Conservation (phyloP, 2,888 invertebrate genomes). For the Meghimatium bilineatum region DNA sequence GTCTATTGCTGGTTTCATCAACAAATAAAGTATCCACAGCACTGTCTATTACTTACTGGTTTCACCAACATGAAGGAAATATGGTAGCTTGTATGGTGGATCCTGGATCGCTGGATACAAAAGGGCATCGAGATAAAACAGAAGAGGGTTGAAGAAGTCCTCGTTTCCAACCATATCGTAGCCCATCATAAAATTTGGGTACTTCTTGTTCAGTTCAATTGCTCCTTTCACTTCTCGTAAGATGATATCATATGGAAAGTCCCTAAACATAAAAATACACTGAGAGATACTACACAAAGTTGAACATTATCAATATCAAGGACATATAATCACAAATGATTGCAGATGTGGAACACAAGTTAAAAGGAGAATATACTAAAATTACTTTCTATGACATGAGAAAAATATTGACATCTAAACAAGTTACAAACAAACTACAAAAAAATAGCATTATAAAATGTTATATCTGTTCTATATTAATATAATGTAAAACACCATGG, state of each 20-base stretch:
- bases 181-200: slow-evolving; percentile 57
- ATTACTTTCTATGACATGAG: too few species aligned
- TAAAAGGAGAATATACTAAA: not conserved
- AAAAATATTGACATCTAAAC: too few species aligned
- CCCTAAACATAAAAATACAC: not conserved
- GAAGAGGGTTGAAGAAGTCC: slow-evolving; percentile 64
- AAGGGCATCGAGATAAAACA: slow-evolving; percentile 66
- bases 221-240: slow-evolving; percentile 19
- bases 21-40: too few species aligned
- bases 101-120: slow-evolving; percentile 63
- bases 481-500: too few species aligned
- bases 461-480: too few species aligned
- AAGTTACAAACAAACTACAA: too few species aligned
- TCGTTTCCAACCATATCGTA: slow-evolving; percentile 74
- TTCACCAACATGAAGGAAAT: slow-evolving; percentile 76
- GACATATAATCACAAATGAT: too few species aligned
- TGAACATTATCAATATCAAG: too few species aligned
- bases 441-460: too few species aligned
- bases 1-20: too few species aligned
- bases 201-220: slow-evolving; percentile 5
- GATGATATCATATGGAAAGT: not conserved
- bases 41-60: slow-evolving; percentile 65
- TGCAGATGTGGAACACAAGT: too few species aligned
- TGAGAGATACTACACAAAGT: too few species aligned
- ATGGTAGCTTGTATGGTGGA: slow-evolving; percentile 67